Evolutionary conservation across 2,888 invertebrate genomes (phyloP), one percentile per base, ranked within the genome.

Genomic region (Tuberolachnus salignus): DNA sequence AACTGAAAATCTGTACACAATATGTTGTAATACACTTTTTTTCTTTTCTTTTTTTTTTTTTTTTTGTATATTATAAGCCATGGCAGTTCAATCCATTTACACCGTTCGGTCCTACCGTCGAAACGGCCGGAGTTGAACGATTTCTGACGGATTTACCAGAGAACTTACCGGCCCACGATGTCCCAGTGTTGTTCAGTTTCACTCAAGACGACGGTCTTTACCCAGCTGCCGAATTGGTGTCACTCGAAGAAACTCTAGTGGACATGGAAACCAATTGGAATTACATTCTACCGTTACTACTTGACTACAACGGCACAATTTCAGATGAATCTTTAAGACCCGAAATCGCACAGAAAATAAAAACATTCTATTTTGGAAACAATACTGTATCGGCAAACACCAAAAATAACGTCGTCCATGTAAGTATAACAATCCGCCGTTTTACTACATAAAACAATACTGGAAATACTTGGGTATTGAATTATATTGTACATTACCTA

Each of bases 161-260:
- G 82, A 87, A 88, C 51, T 87, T 91, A 0, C 86, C 88, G 49
- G 89, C 90, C 83, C 87, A 88, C 16, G 88, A 90, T 81, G 83
- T 91, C 11, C 94, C 94, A 0, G 91, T 92, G 88, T 88, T 93
- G 74, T 87, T 90, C 91, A 3, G 82, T 57, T 88, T 91, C 69
- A 90, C 90, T 0, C 88, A 89, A 26, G 89, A 92, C 70, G 94
- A 94, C 85, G 93, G 93, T 78, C 86, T 92, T 23, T 92, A 91
- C 83, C 92, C 92, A 44, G 91, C 89, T 57, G 89, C 90, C 83
- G 83, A 83, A 23, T 81, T 83, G n/a, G 80, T 83, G 11, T 70
- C 80, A 13, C 55, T 80, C 4, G 82, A 82, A 1, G 61, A 75
- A 14, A 57, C 71, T 21, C 51, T 83, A 53, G 23, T 71, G n/a